Evolutionary conservation across 2,113 vertebrate species (phyloP).

Genomic region (Clupea harengus): DNA sequence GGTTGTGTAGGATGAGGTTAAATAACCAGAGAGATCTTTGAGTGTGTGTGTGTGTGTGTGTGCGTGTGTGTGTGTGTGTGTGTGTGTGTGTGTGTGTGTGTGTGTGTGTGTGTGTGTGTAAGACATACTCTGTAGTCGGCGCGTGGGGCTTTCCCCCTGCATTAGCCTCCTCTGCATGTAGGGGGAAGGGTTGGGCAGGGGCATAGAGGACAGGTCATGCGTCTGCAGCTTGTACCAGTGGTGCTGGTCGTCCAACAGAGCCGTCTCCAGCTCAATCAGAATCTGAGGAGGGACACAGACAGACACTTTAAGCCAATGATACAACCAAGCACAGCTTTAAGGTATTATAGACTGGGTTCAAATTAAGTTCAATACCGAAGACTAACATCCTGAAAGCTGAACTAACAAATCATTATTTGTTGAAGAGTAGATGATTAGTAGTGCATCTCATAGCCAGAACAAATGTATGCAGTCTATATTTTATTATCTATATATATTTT

Average conservation of each 20-base stretch:
- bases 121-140: constrained; percentile 87
- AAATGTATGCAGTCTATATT: too few relatives aligned
- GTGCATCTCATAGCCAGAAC: too few relatives aligned
- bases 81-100: neutral
- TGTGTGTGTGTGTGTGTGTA: constrained; percentile 12
- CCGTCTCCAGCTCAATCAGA: constrained; percentile 91
- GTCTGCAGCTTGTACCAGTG: constrained; percentile 98
- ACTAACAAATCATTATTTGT: too few relatives aligned
- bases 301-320: neutral
- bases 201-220: constrained; percentile 84
- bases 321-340: neutral
- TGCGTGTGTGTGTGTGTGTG: neutral
- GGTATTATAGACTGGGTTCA: neutral
- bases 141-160: constrained; percentile 81
- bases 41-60: neutral
- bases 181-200: constrained; percentile 84
- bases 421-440: too few relatives aligned
- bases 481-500: too few relatives aligned
- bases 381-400: too few relatives aligned
- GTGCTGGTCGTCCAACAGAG: constrained; percentile 90
- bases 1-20: too few relatives aligned
- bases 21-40: neutral
- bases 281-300: constrained; percentile 71
- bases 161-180: constrained; percentile 83
- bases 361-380: too few relatives aligned